Evolutionary conservation across 1,140 invertebrate species (phyloP).

Genomic region (Drosophila subobscura): DNA sequence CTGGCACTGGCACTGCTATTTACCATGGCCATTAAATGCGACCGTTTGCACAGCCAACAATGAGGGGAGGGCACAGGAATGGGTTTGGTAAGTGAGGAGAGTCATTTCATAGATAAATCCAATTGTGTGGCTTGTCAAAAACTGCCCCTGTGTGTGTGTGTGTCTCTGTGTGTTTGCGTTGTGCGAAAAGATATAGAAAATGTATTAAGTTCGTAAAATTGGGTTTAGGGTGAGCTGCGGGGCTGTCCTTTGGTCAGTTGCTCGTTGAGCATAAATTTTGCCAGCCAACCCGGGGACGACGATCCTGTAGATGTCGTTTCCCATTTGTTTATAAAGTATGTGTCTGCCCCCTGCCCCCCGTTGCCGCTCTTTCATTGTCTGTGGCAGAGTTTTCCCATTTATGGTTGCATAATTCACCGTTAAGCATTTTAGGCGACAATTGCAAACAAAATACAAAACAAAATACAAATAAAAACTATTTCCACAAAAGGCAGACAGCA

Average conservation of each 20-base stretch:
- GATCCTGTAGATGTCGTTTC: constrained; percentile 39
- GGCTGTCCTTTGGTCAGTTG: constrained; percentile 19
- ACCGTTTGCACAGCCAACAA: constrained; percentile 57
- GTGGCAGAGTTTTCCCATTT: constrained; percentile 47
- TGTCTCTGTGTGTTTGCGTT: constrained; percentile 31
- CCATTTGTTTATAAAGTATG: constrained; percentile 71
- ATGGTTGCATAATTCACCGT: constrained; percentile 75
- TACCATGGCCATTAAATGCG: constrained; percentile 64
- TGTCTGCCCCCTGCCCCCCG: constrained; percentile 20
- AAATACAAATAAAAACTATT: constrained; percentile 67
- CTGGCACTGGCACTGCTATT: constrained; percentile 37
- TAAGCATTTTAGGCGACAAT: constrained; percentile 79
- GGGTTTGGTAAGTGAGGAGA: not conserved
- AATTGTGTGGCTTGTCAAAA: constrained; percentile 77
- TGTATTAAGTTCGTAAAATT: constrained; percentile 81
- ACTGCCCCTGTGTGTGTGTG: constrained; percentile 10
- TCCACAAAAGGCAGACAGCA: constrained; percentile 24
- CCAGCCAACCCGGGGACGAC: constrained; percentile 31
- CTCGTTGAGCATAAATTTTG: constrained; percentile 65
- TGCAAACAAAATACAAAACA: constrained; percentile 18
- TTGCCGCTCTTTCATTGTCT: not conserved
- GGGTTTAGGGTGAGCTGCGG: constrained; percentile 23
- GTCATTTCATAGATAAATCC: constrained; percentile 71
- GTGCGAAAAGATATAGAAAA: constrained; percentile 74
- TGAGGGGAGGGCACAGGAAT: not conserved